Percentiles rank a stretch among this genome's conserved stretches.
phyloP scores from a whole-genome alignment of 1,140 invertebrate genomes.

The Zophobas atratus region DNA sequence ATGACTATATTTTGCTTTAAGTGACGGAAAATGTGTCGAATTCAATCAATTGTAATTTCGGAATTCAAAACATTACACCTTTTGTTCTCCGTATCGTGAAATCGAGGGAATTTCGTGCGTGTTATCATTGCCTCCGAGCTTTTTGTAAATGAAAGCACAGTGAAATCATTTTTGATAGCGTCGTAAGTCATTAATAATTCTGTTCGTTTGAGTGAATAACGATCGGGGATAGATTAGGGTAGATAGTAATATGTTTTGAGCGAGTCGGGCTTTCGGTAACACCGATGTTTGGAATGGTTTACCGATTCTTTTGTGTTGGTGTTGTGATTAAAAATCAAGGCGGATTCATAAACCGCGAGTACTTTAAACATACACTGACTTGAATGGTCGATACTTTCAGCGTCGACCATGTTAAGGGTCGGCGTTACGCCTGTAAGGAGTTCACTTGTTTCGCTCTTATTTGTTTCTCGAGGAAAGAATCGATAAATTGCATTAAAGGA shows the following conservation, averaged over 20 bases:
- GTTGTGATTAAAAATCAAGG: too few relatives aligned
- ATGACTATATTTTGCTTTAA: neutral
- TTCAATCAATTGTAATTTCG: conserved; percentile 1
- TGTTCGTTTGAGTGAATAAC: conserved; percentile 7
- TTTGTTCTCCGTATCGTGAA: conserved; percentile 8
- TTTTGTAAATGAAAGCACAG: conserved; percentile 24
- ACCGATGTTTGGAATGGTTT: neutral
- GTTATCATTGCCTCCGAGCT: neutral
- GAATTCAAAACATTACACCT: conserved; percentile 10
- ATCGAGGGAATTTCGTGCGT: neutral
- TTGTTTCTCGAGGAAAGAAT: conserved; percentile 16
- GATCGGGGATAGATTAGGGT: conserved; percentile 1
- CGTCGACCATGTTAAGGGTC: too few relatives aligned
- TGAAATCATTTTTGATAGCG: conserved; percentile 31
- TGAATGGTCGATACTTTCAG: too few relatives aligned
- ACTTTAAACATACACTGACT: too few relatives aligned
- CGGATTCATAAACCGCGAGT: too few relatives aligned
- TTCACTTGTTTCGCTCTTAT: neutral
- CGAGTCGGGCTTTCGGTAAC: neutral
- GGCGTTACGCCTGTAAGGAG: neutral
- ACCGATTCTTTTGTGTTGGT: neutral
- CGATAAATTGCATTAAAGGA: conserved; percentile 37
- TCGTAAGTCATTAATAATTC: conserved; percentile 30
- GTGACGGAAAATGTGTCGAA: conserved; percentile 1
- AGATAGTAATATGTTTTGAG: conserved; percentile 6